phyloP scores from a whole-genome alignment of 2,797 vertebrate genomes.

The Botia almorhae region DNA sequence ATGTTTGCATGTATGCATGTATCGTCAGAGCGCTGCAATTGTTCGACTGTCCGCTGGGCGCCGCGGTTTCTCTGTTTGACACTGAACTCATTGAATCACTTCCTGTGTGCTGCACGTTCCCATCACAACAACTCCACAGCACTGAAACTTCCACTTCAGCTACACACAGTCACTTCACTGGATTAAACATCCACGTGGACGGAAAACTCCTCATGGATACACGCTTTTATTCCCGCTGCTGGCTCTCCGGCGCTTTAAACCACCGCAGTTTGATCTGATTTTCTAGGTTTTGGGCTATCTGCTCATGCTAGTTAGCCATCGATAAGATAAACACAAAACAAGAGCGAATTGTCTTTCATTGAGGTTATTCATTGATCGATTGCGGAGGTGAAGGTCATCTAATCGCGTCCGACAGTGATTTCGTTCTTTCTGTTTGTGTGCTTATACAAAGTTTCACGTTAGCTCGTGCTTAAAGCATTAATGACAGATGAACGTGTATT shows the following conservation, averaged over 20 bases:
- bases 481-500: background rate
- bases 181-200: background rate
- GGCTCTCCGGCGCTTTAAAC: background rate
- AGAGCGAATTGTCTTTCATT: too few relatives aligned
- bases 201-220: background rate
- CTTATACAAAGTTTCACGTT: background rate
- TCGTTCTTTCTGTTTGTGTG: background rate
- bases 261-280: conserved; percentile 16
- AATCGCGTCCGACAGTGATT: background rate
- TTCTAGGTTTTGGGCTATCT: conserved; percentile 2
- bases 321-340: background rate
- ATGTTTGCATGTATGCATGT: too few relatives aligned
- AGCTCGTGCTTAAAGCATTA: conserved; percentile 9
- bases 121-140: conserved; percentile 36
- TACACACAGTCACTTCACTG: background rate
- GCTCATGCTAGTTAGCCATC: conserved; percentile 24
- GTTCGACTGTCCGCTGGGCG: background rate
- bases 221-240: background rate
- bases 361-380: too few relatives aligned
- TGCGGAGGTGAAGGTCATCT: background rate
- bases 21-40: background rate
- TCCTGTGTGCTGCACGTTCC: conserved; percentile 42
- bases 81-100: conserved; percentile 39
- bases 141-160: conserved; percentile 27
- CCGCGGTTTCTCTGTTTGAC: conserved; percentile 2